Base-by-base conservation (phyloP, 1,140 invertebrate species). In the Drosophila grimshawi region DNA sequence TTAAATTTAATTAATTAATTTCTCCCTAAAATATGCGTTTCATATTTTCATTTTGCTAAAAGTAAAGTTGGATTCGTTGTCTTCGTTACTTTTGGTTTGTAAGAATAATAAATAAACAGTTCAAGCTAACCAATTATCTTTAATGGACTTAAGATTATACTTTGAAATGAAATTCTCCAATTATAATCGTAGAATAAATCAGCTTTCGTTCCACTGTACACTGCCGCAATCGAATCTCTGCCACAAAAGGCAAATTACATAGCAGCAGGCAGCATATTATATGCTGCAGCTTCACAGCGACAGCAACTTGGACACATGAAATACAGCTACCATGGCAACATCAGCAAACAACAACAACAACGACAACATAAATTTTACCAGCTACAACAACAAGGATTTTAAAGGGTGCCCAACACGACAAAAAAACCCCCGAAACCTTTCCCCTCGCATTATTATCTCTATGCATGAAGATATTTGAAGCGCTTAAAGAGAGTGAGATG, bases 171-270 rank as follows among this genome's bases (percentile, higher is more conserved):
- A 19, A 19, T 19, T 19, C 19, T 19, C 19, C 19, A 19, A 19
- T 19, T 19, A 43, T 3, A 32, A 29, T 3, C 7, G 51, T 27
- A 10, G 32, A 43, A 19, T 11, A 8, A 52, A 39, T 3, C 8
- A 3, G 5, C 7, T 56, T 11, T 45, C 5, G 6, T 5, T 2
- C 49, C 66, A 63, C 67, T 64, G 72, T 76, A 29, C 46, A 52
- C 43, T 74, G 51, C 46, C 51, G 46, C 70, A 61, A 62, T 55
- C 41, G 65, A 81, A 72, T 86, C 67, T 86, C 67, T 76, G 79
- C 79, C 74, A 57, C 78, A 70, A 61, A 72, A 67, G 78, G 75
- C 78, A 86, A 81, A 86, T 86, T 86, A 81, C 57, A 66, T 48
- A 64, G 74, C 63, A 39, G 48, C 56, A 78, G 75, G 70, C 49